Conservation (phyloP, 2,888 invertebrate genomes). For the Ochropleura plecta region DNA sequence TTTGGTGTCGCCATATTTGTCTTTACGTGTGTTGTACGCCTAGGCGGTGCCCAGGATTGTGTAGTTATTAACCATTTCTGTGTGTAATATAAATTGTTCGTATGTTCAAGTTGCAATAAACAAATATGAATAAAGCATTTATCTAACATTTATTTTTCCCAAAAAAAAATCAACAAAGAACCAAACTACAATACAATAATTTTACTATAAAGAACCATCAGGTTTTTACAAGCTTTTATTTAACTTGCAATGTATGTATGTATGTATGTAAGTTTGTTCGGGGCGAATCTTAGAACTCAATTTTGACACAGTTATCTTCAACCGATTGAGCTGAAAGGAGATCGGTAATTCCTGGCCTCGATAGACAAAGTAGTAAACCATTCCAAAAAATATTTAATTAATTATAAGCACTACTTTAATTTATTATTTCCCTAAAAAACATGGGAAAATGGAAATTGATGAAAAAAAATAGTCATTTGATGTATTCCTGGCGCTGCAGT, state of each 20-base stretch:
- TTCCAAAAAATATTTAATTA: not conserved
- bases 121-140: not conserved
- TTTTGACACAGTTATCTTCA: no score
- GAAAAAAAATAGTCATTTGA: not conserved
- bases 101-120: not conserved
- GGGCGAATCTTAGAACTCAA: no score
- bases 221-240: no score
- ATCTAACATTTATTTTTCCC: not conserved
- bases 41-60: no score
- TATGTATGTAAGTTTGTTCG: no score
- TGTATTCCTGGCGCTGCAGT: not conserved
- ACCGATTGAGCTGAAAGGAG: no score
- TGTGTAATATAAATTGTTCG: not conserved
- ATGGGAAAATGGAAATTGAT: not conserved
- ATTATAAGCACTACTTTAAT: not conserved
- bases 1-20: no score
- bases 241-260: no score
- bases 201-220: constrained; percentile 9
- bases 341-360: not conserved
- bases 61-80: not conserved
- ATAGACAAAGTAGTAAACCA: constrained; percentile 5
- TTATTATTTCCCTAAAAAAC: not conserved
- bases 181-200: not conserved
- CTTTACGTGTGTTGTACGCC: no score
- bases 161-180: constrained; percentile 5